These are phyloP conservation scores for Marcusenius ussheri DNA, from an alignment of 2,113 vertebrate genomes.

Conservation along the genomic window DNA sequence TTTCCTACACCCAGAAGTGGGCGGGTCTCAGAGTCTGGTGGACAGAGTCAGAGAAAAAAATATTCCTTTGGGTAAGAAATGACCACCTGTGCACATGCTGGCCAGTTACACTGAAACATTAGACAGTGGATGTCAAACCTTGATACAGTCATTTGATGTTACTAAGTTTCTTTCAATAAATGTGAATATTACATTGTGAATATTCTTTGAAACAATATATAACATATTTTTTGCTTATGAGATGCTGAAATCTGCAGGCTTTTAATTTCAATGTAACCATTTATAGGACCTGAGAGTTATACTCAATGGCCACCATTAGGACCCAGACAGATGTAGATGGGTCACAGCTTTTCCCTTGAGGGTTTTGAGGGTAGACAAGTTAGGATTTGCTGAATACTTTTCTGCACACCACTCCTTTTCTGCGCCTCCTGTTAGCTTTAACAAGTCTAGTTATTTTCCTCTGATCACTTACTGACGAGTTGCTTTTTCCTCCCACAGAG, in stretches of 20 bases:
- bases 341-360: not conserved
- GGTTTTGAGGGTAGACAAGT: not conserved
- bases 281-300: not conserved
- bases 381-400: not conserved
- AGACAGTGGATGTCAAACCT: not conserved
- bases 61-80: conserved; percentile 78
- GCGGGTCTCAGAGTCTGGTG: conserved; percentile 69
- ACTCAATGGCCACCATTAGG: not conserved
- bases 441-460: not conserved
- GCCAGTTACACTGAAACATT: not conserved
- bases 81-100: not conserved
- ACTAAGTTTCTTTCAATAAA: not conserved
- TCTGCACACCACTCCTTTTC: not conserved
- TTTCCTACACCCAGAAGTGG: conserved; percentile 68
- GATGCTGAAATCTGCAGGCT: not conserved
- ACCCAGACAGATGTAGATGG: not conserved
- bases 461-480: not conserved
- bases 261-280: not conserved
- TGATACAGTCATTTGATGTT: not conserved
- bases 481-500: not conserved
- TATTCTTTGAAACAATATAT: not conserved
- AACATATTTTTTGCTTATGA: not conserved
- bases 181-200: not conserved
- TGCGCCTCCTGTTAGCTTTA: not conserved
- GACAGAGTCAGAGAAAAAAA: conserved; percentile 67